Evolutionary conservation across 1,140 invertebrate genomes (phyloP).

Genomic region (Leptinotarsa texana): DNA sequence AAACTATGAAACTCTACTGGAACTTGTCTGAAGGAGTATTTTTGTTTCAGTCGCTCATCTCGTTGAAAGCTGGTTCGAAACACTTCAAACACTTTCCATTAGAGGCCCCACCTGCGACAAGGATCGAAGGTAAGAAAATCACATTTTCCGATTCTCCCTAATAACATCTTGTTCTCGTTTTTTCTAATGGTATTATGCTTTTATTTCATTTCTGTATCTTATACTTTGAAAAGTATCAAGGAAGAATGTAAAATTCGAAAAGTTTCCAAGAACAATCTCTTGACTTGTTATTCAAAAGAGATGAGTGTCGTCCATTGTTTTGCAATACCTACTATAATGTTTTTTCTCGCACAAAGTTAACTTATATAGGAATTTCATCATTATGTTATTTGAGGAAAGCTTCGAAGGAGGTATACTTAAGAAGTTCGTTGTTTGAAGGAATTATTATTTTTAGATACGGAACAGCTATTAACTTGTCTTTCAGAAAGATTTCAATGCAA

Average conservation of each 20-base stretch:
- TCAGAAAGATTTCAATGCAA: neutral
- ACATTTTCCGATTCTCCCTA: slow-evolving; percentile 28
- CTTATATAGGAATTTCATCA: slow-evolving; percentile 50
- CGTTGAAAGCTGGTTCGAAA: slow-evolving; percentile 29
- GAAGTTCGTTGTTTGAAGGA: neutral
- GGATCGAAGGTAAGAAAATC: slow-evolving; percentile 39
- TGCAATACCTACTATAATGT: slow-evolving; percentile 40
- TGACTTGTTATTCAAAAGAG: slow-evolving; percentile 44
- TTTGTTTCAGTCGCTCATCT: slow-evolving; percentile 45
- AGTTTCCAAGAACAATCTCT: slow-evolving; percentile 46
- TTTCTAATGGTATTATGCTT: slow-evolving; percentile 38
- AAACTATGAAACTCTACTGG: too few species aligned
- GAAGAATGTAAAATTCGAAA: slow-evolving; percentile 47
- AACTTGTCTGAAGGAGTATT: neutral
- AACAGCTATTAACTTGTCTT: slow-evolving; percentile 1
- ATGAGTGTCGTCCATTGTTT: slow-evolving; percentile 39
- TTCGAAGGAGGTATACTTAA: slow-evolving; percentile 1
- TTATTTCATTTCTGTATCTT: slow-evolving; percentile 39
- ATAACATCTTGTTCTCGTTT: slow-evolving; percentile 15
- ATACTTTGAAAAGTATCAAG: slow-evolving; percentile 36
- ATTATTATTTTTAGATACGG: slow-evolving; percentile 24
- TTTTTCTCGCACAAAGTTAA: slow-evolving; percentile 42
- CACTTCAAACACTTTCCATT: slow-evolving; percentile 23
- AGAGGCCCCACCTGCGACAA: slow-evolving; percentile 39
- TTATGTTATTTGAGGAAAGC: slow-evolving; percentile 33